phyloP scores from a whole-genome alignment of 2,888 invertebrate genomes.

The Eledona agricola region DNA sequence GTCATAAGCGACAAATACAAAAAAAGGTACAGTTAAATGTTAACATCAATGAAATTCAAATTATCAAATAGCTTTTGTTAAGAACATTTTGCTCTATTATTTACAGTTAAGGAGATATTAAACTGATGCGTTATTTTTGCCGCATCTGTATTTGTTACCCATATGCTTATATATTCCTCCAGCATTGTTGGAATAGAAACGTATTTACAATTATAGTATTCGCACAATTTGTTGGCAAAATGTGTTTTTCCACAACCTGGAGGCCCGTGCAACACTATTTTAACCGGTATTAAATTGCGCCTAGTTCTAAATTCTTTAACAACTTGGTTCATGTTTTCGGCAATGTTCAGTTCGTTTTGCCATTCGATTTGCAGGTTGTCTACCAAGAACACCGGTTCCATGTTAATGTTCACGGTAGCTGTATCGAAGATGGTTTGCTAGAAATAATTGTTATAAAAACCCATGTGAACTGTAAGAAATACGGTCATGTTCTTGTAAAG shows the following conservation, averaged over 20 bases:
- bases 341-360: slow-evolving; percentile 66
- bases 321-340: slow-evolving; percentile 61
- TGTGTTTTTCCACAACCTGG: slow-evolving; percentile 73
- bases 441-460: slow-evolving; percentile 6
- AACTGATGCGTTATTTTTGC: too few relatives aligned
- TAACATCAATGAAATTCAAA: too few relatives aligned
- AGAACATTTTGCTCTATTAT: too few relatives aligned
- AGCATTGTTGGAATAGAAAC: slow-evolving; percentile 67
- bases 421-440: slow-evolving; percentile 69
- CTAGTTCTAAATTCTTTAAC: slow-evolving; percentile 46
- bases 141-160: too few relatives aligned
- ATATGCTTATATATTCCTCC: slow-evolving; percentile 65
- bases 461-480: slow-evolving; percentile 27
- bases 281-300: slow-evolving; percentile 67
- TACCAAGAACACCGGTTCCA: slow-evolving; percentile 69
- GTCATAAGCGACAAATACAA: too few relatives aligned
- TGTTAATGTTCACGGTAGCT: slow-evolving; percentile 67
- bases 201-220: slow-evolving; percentile 62
- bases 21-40: too few relatives aligned
- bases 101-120: too few relatives aligned
- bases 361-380: slow-evolving; percentile 65
- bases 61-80: too few relatives aligned
- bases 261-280: slow-evolving; percentile 71
- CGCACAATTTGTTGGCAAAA: slow-evolving; percentile 66
- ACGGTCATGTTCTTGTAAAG: slow-evolving; percentile 65